A percentile compares a stretch with the other conserved stretches of the same genome.
Conservation (phyloP, 2,113 vertebrate genomes). For the Manacus vitellinus region DNA sequence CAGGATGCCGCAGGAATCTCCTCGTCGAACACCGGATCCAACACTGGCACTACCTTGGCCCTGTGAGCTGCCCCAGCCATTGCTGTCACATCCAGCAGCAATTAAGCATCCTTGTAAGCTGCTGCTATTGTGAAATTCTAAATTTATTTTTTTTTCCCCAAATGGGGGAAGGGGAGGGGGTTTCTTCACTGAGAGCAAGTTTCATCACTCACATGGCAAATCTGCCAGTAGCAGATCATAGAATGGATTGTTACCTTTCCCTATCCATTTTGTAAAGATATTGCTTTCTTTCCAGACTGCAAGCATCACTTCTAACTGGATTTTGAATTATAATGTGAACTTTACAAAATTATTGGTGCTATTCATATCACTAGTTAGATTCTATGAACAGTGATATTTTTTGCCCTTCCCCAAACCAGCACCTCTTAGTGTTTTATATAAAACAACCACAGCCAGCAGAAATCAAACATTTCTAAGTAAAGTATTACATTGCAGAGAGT, state of each 20-base stretch:
- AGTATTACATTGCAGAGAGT: not conserved
- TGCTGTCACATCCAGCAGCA: not conserved
- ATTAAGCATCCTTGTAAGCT: not conserved
- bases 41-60: accelerated
- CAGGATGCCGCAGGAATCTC: accelerated
- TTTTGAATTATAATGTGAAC: slow-evolving; percentile 69
- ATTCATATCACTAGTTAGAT: slow-evolving; percentile 65
- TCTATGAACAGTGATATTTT: slow-evolving; percentile 11
- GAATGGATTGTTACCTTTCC: slow-evolving; percentile 60
- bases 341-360: slow-evolving; percentile 67
- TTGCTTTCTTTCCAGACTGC: slow-evolving; percentile 59
- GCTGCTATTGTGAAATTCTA: not conserved
- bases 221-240: slow-evolving; percentile 14
- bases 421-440: slow-evolving; percentile 4
- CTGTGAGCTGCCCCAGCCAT: accelerated
- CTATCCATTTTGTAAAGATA: slow-evolving; percentile 60
- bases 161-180: not conserved
- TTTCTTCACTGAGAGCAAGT: not conserved
- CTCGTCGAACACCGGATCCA: not conserved
- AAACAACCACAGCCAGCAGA: not conserved
- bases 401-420: slow-evolving; percentile 40
- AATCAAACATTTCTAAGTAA: slow-evolving; percentile 21
- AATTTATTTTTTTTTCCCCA: not conserved
- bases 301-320: slow-evolving; percentile 58
- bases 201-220: slow-evolving; percentile 37